Evolutionary conservation across 2,797 vertebrate species (phyloP), one percentile per base, ranked within the genome.

Genomic region (Pachyuromys duprasi): DNA sequence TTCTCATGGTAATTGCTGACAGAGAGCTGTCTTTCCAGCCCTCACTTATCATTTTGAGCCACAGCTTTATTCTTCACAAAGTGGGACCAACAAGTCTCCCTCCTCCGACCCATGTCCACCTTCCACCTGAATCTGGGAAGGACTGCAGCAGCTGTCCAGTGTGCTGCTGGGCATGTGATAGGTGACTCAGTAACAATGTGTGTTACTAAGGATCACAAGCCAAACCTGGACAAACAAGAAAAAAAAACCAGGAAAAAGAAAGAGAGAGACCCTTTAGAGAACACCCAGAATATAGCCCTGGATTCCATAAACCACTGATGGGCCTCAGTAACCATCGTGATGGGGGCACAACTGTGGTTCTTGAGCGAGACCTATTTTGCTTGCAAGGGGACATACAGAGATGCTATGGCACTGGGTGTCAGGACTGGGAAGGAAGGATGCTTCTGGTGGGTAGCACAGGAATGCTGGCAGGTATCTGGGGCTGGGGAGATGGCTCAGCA

Each of bases 401-500:
- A 8, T 15, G 28, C 55, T 53, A 49, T 7, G 57, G 12, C 5
- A 8, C 26, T 69, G n/a, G n/a, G 55, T 31, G 57, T 55, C 31
- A 2, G 31, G 28, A 6, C 24, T 14, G 36, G 57, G 63, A 65
- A 45, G 60, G 72, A n/a, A 79, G 81, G 39, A 7, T 94, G 3
- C 45, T 3, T 5, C 14, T 9, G 0, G 20, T 49, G 42, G 78
- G 62, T 67, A 75, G 67, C 57, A 55, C 42, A 39, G 57, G 53
- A 24, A 0, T 49, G 45, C 49, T 15, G 45, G 31, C 0, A 86
- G 2, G 3, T 3, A 2, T 60, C 5, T 39, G 11, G 28, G 18
- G 24, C 26, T 39, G 55, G 13, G 5, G 1, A 57, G 28, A 11
- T 15, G 8, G 5, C 42, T 33, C 31, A 33, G 42, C 28, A 67